These are phyloP conservation scores for Trematomus bernacchii DNA, from an alignment of 2,797 vertebrate genomes.

Conservation along the genomic window DNA sequence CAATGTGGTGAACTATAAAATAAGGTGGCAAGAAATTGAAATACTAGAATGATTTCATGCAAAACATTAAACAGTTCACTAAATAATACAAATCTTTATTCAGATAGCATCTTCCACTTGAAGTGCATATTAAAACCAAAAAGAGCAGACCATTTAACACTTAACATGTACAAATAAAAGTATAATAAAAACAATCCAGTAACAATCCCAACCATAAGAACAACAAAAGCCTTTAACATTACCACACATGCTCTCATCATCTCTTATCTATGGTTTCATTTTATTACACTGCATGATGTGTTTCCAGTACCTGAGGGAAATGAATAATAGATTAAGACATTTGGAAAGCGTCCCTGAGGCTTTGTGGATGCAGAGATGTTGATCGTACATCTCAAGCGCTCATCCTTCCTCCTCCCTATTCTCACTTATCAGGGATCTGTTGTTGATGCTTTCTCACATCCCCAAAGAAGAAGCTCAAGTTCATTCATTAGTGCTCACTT, in stretches of 20 bases:
- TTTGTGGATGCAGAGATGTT: constrained; percentile 56
- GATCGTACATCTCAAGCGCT: constrained; percentile 47
- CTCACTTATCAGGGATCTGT: constrained; percentile 67
- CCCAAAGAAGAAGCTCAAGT: constrained; percentile 68
- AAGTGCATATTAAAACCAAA: neutral
- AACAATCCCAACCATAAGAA: neutral
- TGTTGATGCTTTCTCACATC: constrained; percentile 62
- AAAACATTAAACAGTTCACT: neutral
- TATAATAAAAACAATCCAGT: neutral
- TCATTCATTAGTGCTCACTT: constrained; percentile 64
- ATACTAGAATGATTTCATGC: neutral
- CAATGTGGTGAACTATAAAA: neutral
- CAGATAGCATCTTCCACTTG: neutral
- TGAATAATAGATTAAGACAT: constrained; percentile 55
- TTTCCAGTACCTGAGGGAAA: constrained; percentile 13
- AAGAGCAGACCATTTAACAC: neutral
- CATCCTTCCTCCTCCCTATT: constrained; percentile 42
- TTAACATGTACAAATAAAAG: neutral
- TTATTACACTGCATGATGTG: constrained; percentile 23
- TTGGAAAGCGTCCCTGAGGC: constrained; percentile 37
- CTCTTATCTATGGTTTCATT: constrained; percentile 26
- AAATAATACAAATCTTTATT: neutral
- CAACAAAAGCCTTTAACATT: neutral
- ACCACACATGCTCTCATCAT: neutral
- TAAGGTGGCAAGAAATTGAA: neutral